Evolutionary conservation across 2,113 vertebrate genomes (phyloP).

Genomic region (Bujurquina vittata): DNA sequence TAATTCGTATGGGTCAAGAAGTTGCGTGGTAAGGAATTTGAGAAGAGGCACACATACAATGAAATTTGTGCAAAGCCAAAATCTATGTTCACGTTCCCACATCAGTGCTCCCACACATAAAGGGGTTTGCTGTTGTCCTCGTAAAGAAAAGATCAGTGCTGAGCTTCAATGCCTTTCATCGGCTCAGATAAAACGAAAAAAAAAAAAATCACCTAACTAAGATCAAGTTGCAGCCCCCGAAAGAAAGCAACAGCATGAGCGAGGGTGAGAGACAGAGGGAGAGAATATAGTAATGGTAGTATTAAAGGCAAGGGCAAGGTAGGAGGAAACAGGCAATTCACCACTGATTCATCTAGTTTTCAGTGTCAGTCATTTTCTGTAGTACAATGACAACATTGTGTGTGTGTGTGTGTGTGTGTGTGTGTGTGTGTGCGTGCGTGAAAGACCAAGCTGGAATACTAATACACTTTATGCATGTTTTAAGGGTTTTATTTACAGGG

Average conservation of each 20-base stretch:
- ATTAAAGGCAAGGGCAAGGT: neutral
- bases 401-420: neutral
- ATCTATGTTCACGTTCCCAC: no score
- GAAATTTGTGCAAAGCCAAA: neutral
- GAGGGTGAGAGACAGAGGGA: neutral
- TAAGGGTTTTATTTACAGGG: neutral
- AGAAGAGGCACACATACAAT: neutral
- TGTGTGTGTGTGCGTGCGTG: neutral
- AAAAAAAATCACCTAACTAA: neutral
- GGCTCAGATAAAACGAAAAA: neutral
- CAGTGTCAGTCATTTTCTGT: neutral
- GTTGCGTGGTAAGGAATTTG: neutral
- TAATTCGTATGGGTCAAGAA: neutral
- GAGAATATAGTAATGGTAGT: no score
- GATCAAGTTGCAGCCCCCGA: conserved; percentile 12
- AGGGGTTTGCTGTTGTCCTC: neutral
- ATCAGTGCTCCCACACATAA: no score
- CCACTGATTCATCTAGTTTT: neutral
- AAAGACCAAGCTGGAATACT: neutral
- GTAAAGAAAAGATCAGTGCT: conserved; percentile 24
- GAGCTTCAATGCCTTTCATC: conserved; percentile 23
- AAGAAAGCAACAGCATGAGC: conserved; percentile 1
- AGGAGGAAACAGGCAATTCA: neutral
- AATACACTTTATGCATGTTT: neutral
- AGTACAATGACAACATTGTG: neutral